Percentiles rank a stretch among this genome's conserved stretches.
phyloP scores from a whole-genome alignment of 2,888 invertebrate species.

The Corythucha ciliata region DNA sequence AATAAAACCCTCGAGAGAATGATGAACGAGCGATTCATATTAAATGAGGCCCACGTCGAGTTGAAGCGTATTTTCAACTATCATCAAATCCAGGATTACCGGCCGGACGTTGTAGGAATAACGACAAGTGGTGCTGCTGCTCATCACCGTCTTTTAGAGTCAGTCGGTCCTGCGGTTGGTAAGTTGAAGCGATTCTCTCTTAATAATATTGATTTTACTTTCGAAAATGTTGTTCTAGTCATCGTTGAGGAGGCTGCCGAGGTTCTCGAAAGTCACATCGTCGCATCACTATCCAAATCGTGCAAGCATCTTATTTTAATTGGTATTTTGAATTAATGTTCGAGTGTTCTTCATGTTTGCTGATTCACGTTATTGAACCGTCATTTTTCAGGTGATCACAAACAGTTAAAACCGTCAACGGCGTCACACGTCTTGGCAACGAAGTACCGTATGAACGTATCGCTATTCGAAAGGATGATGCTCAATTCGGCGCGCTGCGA shows the following conservation, averaged over 20 bases:
- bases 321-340: too few species aligned
- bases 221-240: conserved; percentile 49
- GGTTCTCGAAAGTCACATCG: conserved; percentile 74
- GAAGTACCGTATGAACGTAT: conserved; percentile 45
- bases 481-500: conserved; percentile 42
- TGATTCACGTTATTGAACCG: neutral
- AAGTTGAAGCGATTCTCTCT: conserved; percentile 34
- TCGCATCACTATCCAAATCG: conserved; percentile 59
- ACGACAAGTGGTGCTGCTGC: conserved; percentile 69
- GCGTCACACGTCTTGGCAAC: conserved; percentile 44
- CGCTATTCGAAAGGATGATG: conserved; percentile 48
- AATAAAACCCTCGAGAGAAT: too few species aligned
- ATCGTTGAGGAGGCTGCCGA: conserved; percentile 86
- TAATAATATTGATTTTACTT: neutral
- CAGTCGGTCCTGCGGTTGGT: conserved; percentile 55
- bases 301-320: conserved; percentile 77
- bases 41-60: too few species aligned
- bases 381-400: conserved; percentile 30
- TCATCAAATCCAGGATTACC: conserved; percentile 47
- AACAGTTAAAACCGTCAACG: conserved; percentile 46
- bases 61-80: too few species aligned
- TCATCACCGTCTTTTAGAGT: conserved; percentile 51
- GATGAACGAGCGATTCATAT: too few species aligned
- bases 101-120: conserved; percentile 55
- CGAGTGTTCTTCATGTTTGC: too few species aligned